phyloP scores from a whole-genome alignment of 2,113 vertebrate genomes.

The Neomonachus schauinslandi region DNA sequence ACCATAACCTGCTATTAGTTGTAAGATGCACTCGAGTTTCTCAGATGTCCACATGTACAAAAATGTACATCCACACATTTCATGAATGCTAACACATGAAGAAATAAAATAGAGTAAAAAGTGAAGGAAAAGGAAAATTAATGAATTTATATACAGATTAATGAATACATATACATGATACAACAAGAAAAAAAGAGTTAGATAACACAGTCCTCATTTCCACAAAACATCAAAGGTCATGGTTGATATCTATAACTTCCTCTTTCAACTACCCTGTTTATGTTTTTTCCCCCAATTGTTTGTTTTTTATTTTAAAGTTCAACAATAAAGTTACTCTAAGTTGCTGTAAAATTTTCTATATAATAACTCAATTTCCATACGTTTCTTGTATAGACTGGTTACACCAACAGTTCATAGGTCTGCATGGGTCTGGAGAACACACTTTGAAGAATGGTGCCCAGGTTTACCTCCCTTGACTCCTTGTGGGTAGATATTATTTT shows the following conservation, averaged over 20 bases:
- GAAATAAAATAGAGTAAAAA: background rate
- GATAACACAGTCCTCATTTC: background rate
- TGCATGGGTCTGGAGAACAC: background rate
- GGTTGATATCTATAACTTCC: background rate
- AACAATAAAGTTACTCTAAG: background rate
- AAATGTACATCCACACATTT: background rate
- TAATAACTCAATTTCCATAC: background rate
- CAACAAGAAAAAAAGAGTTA: background rate
- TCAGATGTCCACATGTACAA: background rate
- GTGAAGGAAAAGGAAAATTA: background rate
- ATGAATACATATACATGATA: background rate
- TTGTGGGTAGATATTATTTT: background rate
- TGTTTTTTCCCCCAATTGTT: background rate
- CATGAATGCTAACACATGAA: background rate
- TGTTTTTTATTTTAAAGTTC: background rate
- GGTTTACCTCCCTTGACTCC: background rate
- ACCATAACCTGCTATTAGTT: background rate
- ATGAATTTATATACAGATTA: background rate
- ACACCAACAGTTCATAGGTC: background rate
- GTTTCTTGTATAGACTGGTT: background rate
- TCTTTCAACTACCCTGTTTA: background rate
- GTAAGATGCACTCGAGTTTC: background rate
- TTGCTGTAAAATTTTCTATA: background rate
- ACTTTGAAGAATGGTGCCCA: background rate
- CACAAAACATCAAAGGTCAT: background rate